Base-by-base conservation (phyloP, 2,797 vertebrate genomes). In the Anabacerthia variegaticeps region DNA sequence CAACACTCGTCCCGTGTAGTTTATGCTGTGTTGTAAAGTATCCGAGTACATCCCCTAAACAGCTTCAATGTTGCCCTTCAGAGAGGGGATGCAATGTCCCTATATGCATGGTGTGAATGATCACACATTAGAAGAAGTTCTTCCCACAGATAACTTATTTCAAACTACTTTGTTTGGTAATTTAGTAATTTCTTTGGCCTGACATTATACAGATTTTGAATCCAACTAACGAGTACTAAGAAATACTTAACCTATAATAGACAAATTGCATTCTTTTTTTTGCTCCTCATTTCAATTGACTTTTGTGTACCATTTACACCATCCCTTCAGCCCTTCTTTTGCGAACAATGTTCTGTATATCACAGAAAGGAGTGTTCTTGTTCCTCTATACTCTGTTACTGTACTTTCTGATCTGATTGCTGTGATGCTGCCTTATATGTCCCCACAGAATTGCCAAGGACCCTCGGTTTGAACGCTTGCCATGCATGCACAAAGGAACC, bases 401-500 rank as follows among this genome's bases (percentile, higher is more conserved):
- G 11, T 71, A 18, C 23, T 2, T 14, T 54, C 21, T 83, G 85
- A 30, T 58, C 63, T 71, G 27, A 2, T 65, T 85, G 44, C 63
- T 62, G 56, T 30, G 81, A 43, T 76, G 37, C 34, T 86, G 66
- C 26, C 32, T 82, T 93, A 24, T 15, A 2, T 84, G 73, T 79
- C 51, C 62, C 36, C 74, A 23, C 91, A 99, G 99, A 96, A 99
- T 99, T 92, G 99, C 99, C 65, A 99, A 99, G 96, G 99, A 99
- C 96, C 98, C 99, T 27, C 98, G 99, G 46, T 99, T 99, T 98
- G 99, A 99, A 79, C 99, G 99, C 52, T 95, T 99, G 91, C 99
- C 99, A 0, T 99, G 99, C 79, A 97, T 98, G 84, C 99, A 99
- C 97, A 98, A 98, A 97, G 99, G 99, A 96, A 99, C 99, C 72